Evolutionary conservation across 92 coral and sea anemone genomes (phyloP), one percentile per base, ranked within the genome.

Genomic region (Palythoa caribaeorum): DNA sequence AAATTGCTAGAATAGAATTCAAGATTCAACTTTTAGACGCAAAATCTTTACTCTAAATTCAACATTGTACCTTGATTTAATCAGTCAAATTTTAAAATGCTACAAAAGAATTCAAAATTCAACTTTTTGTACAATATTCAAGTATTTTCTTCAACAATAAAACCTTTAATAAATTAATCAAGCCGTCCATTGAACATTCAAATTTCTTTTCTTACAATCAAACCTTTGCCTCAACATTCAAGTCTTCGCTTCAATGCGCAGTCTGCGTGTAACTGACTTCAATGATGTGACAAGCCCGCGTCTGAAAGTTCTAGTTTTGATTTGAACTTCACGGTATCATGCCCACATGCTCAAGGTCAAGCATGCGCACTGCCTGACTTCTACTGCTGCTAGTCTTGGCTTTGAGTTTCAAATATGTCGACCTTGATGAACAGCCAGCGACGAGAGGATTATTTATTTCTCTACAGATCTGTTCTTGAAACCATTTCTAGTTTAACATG

Each of bases 401-500:
- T 88, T 88, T 57, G 47, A 10, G 68, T 68, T 79, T 70, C 54
- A 47, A 89, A 84, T 77, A 83, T 83, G 92, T 88, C 88, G 92
- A 77, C 76, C 68, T 83, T 84, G 68, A 36, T 83, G 65, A 88
- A 52, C 84, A 74, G 55, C 75, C 75, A 70, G 75, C 88, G 88
- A 83, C 76, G 92, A 73, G 85, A 83, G 85, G 77, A 88, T 83
- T 84, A 66, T 90, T 90, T 90, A 80, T 91, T 89, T 91, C 92
- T 88, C 89, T 80, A 77, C 83, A 68, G 89, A 91, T 66, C 92
- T 84, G 90, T 89, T n/a, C 66, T 84, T 80, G 90, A 91, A 91
- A 84, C 92, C 84, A 88, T 91, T 80, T 87, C 78, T 84, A 72
- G 60, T 78, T 88, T 91, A 88, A 91, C 90, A 83, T 91, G 89